phyloP scores from a whole-genome alignment of 2,113 vertebrate genomes.

The Brachyistius frenatus region DNA sequence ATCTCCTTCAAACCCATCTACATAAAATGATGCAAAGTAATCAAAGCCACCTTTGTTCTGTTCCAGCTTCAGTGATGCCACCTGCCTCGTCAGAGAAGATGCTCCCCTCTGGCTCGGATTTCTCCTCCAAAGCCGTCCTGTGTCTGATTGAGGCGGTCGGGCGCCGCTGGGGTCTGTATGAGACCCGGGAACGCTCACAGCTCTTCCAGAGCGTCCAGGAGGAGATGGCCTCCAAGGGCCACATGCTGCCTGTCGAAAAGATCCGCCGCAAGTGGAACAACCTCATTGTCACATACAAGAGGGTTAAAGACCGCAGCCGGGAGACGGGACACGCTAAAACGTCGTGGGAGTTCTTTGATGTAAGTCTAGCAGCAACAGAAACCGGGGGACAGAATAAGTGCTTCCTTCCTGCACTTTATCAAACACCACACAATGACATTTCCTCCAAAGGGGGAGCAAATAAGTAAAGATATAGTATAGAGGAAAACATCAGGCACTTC shows the following conservation, averaged over 20 bases:
- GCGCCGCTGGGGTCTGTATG: constrained; percentile 82
- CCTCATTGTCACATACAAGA: constrained; percentile 86
- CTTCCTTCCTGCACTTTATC: too few species aligned
- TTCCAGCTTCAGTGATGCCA: constrained; percentile 58
- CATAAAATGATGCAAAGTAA: neutral
- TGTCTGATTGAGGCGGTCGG: constrained; percentile 84
- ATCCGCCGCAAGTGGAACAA: constrained; percentile 88
- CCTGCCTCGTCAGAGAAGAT: constrained; percentile 67
- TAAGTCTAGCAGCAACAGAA: constrained; percentile 46
- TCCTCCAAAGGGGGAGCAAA: too few species aligned
- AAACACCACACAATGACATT: too few species aligned
- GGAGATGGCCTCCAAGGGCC: constrained; percentile 82
- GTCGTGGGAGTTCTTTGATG: constrained; percentile 86
- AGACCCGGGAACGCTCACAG: constrained; percentile 82
- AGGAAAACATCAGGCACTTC: too few species aligned
- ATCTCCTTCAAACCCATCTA: too few species aligned
- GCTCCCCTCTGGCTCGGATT: constrained; percentile 74
- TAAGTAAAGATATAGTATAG: too few species aligned
- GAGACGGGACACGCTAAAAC: constrained; percentile 83
- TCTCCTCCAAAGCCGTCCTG: constrained; percentile 81
- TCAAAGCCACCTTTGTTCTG: constrained; percentile 8
- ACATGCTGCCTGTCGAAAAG: constrained; percentile 81
- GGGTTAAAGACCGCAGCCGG: constrained; percentile 83
- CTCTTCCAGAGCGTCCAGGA: constrained; percentile 86
- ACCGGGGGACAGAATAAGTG: neutral